These are phyloP conservation scores for Pelmatolapia mariae DNA, from an alignment of 2,113 vertebrate genomes.

Conservation along the genomic window DNA sequence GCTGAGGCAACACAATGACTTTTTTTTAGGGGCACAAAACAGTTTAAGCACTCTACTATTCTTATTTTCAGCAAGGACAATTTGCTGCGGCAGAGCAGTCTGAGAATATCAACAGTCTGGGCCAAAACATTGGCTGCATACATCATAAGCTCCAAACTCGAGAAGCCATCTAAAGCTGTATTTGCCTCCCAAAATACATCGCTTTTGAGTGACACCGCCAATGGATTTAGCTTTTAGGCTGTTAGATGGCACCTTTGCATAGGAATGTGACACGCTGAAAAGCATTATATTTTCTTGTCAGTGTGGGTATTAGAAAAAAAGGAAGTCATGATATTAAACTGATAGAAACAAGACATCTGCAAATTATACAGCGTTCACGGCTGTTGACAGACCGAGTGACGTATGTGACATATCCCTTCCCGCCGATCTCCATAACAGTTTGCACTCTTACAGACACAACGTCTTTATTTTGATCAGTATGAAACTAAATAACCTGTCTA, in stretches of 20 bases:
- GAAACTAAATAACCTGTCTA: slow-evolving; percentile 7
- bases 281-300: slow-evolving; percentile 47
- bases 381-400: background rate
- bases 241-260: slow-evolving; percentile 23
- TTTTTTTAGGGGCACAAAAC: slow-evolving; percentile 19
- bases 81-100: slow-evolving; percentile 11
- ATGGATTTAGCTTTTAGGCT: slow-evolving; percentile 44
- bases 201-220: slow-evolving; percentile 27
- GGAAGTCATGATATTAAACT: slow-evolving; percentile 27
- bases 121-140: slow-evolving; percentile 38
- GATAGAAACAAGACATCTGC: slow-evolving; percentile 35
- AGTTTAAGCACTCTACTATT: slow-evolving; percentile 47
- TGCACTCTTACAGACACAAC: background rate
- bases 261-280: slow-evolving; percentile 25
- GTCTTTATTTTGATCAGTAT: slow-evolving; percentile 10
- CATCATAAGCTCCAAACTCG: slow-evolving; percentile 18
- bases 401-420: slow-evolving; percentile 34
- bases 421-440: slow-evolving; percentile 20
- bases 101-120: slow-evolving; percentile 35
- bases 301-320: slow-evolving; percentile 11
- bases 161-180: background rate
- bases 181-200: background rate
- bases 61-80: slow-evolving; percentile 39
- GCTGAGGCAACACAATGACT: slow-evolving; percentile 34
- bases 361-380: slow-evolving; percentile 28